Evolutionary conservation across 2,113 vertebrate genomes (phyloP), one percentile per base, ranked within the genome.

Genomic region (Cathartes aura): DNA sequence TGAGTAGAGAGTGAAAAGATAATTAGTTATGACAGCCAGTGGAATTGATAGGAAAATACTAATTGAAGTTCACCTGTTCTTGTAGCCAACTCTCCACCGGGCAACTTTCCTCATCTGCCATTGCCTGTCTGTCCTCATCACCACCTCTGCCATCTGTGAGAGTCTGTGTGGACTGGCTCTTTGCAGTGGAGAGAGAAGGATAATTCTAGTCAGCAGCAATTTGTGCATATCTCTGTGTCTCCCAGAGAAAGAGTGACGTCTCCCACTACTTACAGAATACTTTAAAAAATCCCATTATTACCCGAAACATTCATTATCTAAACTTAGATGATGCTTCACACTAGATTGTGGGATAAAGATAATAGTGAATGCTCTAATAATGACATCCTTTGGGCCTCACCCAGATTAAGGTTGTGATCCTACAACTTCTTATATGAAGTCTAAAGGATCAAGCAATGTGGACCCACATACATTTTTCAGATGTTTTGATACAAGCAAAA

Each of bases 31-130:
- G 94, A 91, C 34, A 73, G 76, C 36, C 62, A 95, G 47, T 78
- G 85, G 78, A 94, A 89, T 40, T 91, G 78, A 82, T 91, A 80
- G 78, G 92, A 82, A 94, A 96, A 97, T 90, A 24, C 48, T 87
- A 60, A 80, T 70, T 94, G 43, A 87, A 88, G 79, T 90, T 93
- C 20, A 63, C 15, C n/a, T 73, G 15, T 53, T 81, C 36, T 21
- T 56, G n/a, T 23, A 58, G 17, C 26, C 15, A 71, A 0, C 26
- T 72, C 23, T 66, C 12, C 34, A 67, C 6, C 26, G 38, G 2
- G 21, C 22, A 62, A 13, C 27, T 40, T 72, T 64, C 17, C 16
- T 86, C n/a, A 20, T 76, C 19, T 53, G 8, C 13, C 13, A 8
- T 19, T 87, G 24, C 16, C 29, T 47, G 15, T 38, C 34, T 76